These are phyloP conservation scores for Embidobia sp. DNA, from an alignment of 2,888 invertebrate species.

Conservation along the genomic window DNA sequence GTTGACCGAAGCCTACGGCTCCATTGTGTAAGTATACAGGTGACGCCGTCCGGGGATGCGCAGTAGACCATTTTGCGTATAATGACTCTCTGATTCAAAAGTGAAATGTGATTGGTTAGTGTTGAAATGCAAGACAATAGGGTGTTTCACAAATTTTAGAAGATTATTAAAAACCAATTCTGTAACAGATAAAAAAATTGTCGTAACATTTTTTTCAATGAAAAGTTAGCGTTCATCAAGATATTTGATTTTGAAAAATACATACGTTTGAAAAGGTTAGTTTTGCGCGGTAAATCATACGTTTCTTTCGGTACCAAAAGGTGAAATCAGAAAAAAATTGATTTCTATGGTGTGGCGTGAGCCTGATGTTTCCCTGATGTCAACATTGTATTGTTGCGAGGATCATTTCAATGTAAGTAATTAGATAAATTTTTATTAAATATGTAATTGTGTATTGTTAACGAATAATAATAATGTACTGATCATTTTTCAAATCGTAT, in stretches of 20 bases:
- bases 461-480: neutral
- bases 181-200: neutral
- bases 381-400: slow-evolving; percentile 31
- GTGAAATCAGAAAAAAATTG: slow-evolving; percentile 25
- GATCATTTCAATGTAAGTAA: slow-evolving; percentile 41
- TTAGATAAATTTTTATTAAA: neutral
- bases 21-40: too few species aligned
- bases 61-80: too few species aligned
- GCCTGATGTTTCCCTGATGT: slow-evolving; percentile 8
- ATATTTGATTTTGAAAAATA: neutral
- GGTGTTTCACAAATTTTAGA: neutral
- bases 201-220: neutral
- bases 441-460: too few species aligned
- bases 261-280: neutral
- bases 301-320: slow-evolving; percentile 1
- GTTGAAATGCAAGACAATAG: too few species aligned
- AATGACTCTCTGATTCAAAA: too few species aligned
- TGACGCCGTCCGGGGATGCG: too few species aligned
- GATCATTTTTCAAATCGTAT: neutral
- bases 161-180: neutral
- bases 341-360: neutral
- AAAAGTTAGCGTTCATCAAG: neutral
- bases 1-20: too few species aligned
- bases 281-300: neutral
- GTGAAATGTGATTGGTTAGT: too few species aligned